These are phyloP conservation scores for Aplysina aerophoba DNA, from an alignment of 37 sponge, comb jelly and placozoan genomes.

Conservation along the genomic window DNA sequence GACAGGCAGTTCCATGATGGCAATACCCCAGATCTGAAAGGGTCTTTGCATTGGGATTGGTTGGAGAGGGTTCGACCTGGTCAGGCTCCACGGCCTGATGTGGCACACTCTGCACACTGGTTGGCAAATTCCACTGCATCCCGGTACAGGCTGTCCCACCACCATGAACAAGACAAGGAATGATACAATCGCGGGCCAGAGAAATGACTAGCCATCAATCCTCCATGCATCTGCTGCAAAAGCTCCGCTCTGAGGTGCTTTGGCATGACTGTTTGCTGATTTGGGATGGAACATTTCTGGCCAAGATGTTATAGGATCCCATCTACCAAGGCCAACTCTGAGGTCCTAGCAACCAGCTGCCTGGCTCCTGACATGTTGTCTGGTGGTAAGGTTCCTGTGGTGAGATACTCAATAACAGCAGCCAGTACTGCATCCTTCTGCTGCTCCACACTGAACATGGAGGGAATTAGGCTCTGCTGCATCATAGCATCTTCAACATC, in stretches of 20 bases:
- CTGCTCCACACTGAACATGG: constrained; percentile 36
- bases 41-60: constrained; percentile 61
- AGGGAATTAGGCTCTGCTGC: no score
- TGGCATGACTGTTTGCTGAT: constrained; percentile 47
- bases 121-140: constrained; percentile 26
- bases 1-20: no score
- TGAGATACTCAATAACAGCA: constrained; percentile 25
- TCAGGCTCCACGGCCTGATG: constrained; percentile 39
- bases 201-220: constrained; percentile 22
- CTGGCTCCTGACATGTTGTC: background rate
- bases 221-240: constrained; percentile 33
- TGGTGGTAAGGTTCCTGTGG: constrained; percentile 47
- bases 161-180: constrained; percentile 34
- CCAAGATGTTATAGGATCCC: constrained; percentile 51
- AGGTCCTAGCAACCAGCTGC: constrained; percentile 18
- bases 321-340: constrained; percentile 33
- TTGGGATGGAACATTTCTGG: constrained; percentile 14
- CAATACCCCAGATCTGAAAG: constrained; percentile 61
- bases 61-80: constrained; percentile 38
- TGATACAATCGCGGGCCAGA: constrained; percentile 48
- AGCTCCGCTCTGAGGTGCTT: constrained; percentile 27
- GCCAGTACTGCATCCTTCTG: constrained; percentile 40
- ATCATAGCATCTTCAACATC: no score
- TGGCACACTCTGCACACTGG: constrained; percentile 62
- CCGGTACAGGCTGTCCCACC: constrained; percentile 65